phyloP scores from a whole-genome alignment of 2,113 vertebrate species.

The Erythrocercus mccallii region DNA sequence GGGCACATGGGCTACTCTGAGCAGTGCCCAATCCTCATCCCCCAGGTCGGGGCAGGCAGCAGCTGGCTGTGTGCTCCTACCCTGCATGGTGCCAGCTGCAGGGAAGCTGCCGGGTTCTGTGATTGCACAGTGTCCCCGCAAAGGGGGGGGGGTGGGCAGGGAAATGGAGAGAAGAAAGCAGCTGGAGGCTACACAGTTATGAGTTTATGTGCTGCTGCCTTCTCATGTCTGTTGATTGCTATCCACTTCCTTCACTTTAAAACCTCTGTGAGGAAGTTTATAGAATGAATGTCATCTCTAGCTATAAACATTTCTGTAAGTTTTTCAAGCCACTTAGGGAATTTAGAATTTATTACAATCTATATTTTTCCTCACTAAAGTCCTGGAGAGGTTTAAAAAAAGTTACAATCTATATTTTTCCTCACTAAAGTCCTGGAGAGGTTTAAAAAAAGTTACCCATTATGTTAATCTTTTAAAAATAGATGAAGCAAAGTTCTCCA shows the following conservation, averaged over 20 bases:
- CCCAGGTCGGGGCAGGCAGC: rapidly evolving
- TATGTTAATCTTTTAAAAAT: neutral
- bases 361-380: neutral
- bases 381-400: neutral
- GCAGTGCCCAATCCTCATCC: rapidly evolving
- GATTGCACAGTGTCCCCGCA: neutral
- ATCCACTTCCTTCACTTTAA: neutral
- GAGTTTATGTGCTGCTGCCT: neutral
- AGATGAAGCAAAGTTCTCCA: neutral
- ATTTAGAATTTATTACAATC: neutral
- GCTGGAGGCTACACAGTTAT: neutral
- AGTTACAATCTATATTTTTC: neutral
- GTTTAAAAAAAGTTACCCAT: neutral
- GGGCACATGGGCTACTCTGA: neutral
- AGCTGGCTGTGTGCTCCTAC: neutral
- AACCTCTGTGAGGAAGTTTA: neutral
- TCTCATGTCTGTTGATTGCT: neutral
- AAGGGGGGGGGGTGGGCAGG: rapidly evolving
- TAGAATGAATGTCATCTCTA: neutral
- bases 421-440: neutral
- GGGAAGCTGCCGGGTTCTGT: neutral
- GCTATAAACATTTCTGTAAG: neutral
- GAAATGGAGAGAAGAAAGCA: neutral
- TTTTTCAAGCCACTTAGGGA: neutral
- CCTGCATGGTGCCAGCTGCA: neutral